phyloP scores from a whole-genome alignment of 2,888 invertebrate species.

The Geotrupes spiniger region DNA sequence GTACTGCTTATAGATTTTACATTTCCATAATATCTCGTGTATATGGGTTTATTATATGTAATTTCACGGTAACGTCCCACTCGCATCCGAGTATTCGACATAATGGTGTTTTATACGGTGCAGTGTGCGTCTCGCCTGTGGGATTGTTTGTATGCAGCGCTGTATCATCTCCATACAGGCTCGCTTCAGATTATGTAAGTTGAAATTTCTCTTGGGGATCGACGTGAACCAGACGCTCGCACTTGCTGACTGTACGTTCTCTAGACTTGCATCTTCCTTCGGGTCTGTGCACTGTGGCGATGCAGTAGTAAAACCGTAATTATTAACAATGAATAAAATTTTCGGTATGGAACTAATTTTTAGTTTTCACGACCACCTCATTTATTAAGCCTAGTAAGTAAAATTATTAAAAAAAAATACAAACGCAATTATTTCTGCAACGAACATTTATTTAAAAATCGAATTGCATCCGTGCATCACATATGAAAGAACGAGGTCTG shows the following conservation, averaged over 20 bases:
- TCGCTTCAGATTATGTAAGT: conserved; percentile 41
- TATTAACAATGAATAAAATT: too few species aligned
- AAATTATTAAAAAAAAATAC: too few species aligned
- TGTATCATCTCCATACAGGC: conserved; percentile 29
- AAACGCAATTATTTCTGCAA: too few species aligned
- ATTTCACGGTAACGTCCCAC: conserved; percentile 34
- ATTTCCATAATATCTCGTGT: conserved; percentile 40
- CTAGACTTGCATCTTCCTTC: not conserved
- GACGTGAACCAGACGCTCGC: conserved; percentile 11
- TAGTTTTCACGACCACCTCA: too few species aligned
- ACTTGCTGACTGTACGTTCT: not conserved
- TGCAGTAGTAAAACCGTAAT: too few species aligned
- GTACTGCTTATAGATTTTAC: conserved; percentile 40
- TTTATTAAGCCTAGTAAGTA: too few species aligned
- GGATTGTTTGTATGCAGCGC: conserved; percentile 36
- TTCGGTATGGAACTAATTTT: too few species aligned
- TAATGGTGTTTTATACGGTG: conserved; percentile 18
- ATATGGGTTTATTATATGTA: conserved; percentile 41
- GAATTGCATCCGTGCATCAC: too few species aligned
- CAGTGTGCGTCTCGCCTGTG: conserved; percentile 24
- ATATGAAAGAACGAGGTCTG: not conserved
- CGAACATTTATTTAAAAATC: too few species aligned
- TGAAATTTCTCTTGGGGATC: conserved; percentile 43
- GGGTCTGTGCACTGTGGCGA: too few species aligned
- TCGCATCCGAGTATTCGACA: conserved; percentile 8